A percentile compares a stretch with the other conserved stretches of the same genome.
These are phyloP conservation scores for Meles meles DNA, from an alignment of 2,113 vertebrate species.

Conservation along the genomic window DNA sequence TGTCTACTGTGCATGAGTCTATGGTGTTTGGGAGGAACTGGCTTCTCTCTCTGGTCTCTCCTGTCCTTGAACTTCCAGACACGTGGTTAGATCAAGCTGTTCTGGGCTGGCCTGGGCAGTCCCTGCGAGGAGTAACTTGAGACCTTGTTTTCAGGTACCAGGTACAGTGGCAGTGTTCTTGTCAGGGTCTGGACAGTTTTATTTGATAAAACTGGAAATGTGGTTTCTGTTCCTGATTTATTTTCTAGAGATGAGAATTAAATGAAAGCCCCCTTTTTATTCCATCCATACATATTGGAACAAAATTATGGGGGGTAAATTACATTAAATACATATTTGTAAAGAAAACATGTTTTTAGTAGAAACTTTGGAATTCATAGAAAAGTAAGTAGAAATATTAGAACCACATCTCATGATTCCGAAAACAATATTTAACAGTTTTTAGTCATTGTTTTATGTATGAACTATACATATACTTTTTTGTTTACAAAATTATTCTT, in stretches of 20 bases:
- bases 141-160: not conserved
- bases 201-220: constrained; percentile 2
- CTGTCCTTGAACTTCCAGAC: not conserved
- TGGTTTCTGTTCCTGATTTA: constrained; percentile 20
- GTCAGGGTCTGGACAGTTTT: not conserved
- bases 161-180: not conserved
- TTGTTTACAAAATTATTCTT: not conserved
- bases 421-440: not conserved
- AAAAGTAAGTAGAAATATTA: not conserved
- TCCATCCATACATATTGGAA: not conserved
- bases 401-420: not conserved
- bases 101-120: not conserved
- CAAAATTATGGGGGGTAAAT: not conserved
- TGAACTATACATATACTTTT: not conserved
- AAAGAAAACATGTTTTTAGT: not conserved
- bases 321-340: not conserved
- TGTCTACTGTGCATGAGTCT: not conserved
- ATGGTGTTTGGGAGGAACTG: not conserved
- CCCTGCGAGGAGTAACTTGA: not conserved
- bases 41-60: not conserved
- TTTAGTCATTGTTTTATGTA: not conserved
- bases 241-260: constrained; percentile 37
- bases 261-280: not conserved
- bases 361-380: constrained; percentile 3
- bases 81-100: not conserved